Base-by-base conservation (phyloP, 2,113 vertebrate genomes). In the Stegastes partitus region DNA sequence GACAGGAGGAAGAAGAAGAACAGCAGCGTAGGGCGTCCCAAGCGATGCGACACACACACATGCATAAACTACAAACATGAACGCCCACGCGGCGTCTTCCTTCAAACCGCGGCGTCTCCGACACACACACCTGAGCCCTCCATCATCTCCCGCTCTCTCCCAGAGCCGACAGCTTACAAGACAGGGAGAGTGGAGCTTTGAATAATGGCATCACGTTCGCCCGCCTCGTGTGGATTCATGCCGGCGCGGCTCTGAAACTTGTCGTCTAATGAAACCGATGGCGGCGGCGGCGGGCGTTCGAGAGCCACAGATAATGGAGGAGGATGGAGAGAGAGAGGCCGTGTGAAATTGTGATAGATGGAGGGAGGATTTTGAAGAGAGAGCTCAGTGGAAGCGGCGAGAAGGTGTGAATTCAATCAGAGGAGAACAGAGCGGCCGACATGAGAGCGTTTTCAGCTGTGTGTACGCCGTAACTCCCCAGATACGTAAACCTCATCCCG, bases 401-500 rank as follows among this genome's bases (percentile, higher is more conserved):
- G 42, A 63, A 22, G 19, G 47, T 74, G 47, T 37, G 14, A 50
- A 31, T 82, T n/a, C 6, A 77, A 50, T 66, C 12, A 26, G 34
- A 68, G 54, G 7, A 39, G 8, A 7, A 9, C 2, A 31, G 49
- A 51, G 8, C 21, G 19, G 44, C 1, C 2, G 8, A 56, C 25
- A 6, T 71, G 26, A 14, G 63, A 49, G n/a, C 15, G 26, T 57
- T 56, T 54, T 15, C 10, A 44, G 21, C 11, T 19, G 22, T 37
- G 45, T 53, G 11, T 26, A 19, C 19, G 26, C 1, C 66, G 69
- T 89, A 73, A 87, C 72, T 86, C 84, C 69, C 76, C 22, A 71
- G 85, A 87, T 90, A 90, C 82, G 87, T 85, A 87, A 86, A 81
- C 68, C 45, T 82, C 76, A 77, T 90, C 57, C 70, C 44, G 42